These are phyloP conservation scores for Tapirus terrestris DNA, from an alignment of 2,113 vertebrate species.

Conservation along the genomic window DNA sequence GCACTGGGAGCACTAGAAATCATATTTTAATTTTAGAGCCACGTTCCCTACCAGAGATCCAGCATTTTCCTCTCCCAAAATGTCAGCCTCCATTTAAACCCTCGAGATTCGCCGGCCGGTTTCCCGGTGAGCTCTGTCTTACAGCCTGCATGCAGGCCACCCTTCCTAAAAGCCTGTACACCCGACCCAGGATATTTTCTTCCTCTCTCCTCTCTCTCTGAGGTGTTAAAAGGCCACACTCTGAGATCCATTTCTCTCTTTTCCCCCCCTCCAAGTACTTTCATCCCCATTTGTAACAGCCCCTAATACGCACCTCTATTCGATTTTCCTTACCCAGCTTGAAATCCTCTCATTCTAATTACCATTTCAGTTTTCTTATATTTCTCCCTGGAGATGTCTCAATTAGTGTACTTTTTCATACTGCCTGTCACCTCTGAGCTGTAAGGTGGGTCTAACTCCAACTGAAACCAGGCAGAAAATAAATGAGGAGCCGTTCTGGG, in stretches of 20 bases:
- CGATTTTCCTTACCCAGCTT: conserved; percentile 86
- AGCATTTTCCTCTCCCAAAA: background rate
- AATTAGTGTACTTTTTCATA: conserved; percentile 90
- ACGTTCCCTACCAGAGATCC: background rate
- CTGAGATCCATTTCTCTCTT: conserved; percentile 77
- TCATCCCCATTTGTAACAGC: conserved; percentile 81
- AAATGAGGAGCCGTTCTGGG: conserved; percentile 88
- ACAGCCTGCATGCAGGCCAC: background rate
- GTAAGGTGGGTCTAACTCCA: conserved; percentile 87
- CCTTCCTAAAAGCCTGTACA: background rate
- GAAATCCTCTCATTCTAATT: conserved; percentile 89
- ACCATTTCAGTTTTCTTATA: conserved; percentile 86
- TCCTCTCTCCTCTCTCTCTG: background rate
- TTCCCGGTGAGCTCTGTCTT: conserved; percentile 67
- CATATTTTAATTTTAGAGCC: background rate
- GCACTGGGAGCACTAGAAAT: background rate
- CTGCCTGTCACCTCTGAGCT: conserved; percentile 88
- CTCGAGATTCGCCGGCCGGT: fast-evolving
- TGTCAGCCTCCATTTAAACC: background rate
- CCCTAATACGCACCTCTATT: conserved; percentile 83
- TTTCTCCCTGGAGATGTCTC: conserved; percentile 89
- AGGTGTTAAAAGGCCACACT: background rate
- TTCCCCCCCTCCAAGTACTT: conserved; percentile 68
- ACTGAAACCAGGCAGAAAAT: conserved; percentile 88
- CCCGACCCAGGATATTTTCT: background rate